Conservation (phyloP, 2,797 vertebrate genomes). For the Oreochromis mossambicus region DNA sequence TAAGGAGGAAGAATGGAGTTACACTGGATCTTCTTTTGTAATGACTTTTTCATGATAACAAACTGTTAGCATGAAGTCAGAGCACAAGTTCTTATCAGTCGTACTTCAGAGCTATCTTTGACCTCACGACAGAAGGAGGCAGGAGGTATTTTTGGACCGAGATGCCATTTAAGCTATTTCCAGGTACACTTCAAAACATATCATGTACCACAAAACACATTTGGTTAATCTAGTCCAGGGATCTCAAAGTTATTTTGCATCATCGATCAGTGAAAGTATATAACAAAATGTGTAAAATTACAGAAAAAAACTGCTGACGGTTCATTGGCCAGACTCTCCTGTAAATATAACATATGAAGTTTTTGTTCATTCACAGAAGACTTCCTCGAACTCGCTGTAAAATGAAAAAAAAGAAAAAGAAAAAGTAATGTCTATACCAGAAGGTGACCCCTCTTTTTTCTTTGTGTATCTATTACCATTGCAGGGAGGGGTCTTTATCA, state of each 20-base stretch:
- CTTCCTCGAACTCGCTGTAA: not conserved
- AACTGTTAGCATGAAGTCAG: not conserved
- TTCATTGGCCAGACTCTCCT: too few species aligned
- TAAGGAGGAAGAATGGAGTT: not conserved
- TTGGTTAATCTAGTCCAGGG: not conserved
- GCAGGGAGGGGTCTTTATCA: not conserved
- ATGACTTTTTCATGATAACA: not conserved
- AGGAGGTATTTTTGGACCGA: not conserved
- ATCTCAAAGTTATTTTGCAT: not conserved
- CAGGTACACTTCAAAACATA: not conserved
- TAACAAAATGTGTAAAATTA: not conserved
- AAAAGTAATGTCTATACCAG: not conserved
- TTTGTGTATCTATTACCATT: not conserved
- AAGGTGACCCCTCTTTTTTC: not conserved
- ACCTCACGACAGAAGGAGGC: not conserved
- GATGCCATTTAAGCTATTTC: not conserved
- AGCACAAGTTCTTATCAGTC: not conserved
- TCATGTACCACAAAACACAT: not conserved
- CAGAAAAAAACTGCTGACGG: not conserved
- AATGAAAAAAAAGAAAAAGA: fast-evolving
- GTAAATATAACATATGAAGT: too few species aligned
- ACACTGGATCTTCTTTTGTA: not conserved
- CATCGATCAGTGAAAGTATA: not conserved
- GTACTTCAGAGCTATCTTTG: not conserved
- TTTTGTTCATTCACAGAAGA: not conserved